Evolutionary conservation across 2,797 vertebrate genomes (phyloP).

Genomic region (Sebastes nivosus): DNA sequence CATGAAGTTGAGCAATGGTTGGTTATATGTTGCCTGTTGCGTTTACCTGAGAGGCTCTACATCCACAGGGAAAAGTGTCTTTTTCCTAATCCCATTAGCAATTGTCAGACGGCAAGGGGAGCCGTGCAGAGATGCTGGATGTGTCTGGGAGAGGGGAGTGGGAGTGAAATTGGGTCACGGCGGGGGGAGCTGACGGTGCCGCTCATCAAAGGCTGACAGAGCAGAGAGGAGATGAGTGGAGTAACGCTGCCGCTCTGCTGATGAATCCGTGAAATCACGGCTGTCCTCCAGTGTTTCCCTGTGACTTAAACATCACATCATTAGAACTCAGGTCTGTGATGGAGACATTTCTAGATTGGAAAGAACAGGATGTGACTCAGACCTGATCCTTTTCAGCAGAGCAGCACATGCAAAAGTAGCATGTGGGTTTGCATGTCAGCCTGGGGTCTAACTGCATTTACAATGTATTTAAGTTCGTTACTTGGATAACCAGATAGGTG

Average conservation of each 20-base stretch:
- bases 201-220: conserved; percentile 43
- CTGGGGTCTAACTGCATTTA: background rate
- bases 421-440: background rate
- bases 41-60: conserved; percentile 6
- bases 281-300: background rate
- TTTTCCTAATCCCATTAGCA: conserved; percentile 33
- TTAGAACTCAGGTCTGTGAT: background rate
- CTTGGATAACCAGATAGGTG: background rate
- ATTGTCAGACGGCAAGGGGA: conserved; percentile 27
- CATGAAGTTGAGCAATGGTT: background rate
- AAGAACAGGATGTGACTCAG: conserved; percentile 12
- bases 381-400: background rate
- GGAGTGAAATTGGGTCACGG: conserved; percentile 52
- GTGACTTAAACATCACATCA: background rate
- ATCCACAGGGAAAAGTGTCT: conserved; percentile 7
- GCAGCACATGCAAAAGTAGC: conserved; percentile 8
- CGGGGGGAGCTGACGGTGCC: conserved; percentile 22
- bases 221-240: conserved; percentile 19
- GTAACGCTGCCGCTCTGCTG: conserved; percentile 20
- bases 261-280: conserved; percentile 32
- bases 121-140: conserved; percentile 13
- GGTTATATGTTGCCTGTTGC: background rate
- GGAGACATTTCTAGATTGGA: background rate
- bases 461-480: background rate
- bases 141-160: conserved; percentile 34